These are phyloP conservation scores for Zophobas atratus DNA, from an alignment of 1,140 invertebrate species.

Conservation along the genomic window DNA sequence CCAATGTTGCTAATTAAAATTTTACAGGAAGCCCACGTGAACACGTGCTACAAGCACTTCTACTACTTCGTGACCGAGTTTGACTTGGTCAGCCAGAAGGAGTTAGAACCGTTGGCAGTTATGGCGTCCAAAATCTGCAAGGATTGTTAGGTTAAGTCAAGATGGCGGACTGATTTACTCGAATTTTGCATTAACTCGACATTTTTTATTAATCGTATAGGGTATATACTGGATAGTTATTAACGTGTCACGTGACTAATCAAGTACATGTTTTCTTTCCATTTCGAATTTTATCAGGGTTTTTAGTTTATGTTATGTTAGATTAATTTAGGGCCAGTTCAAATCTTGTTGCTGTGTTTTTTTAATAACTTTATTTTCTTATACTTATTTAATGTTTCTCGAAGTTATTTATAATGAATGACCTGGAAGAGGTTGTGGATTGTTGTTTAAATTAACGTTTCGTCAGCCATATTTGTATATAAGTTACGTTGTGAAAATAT, in stretches of 20 bases:
- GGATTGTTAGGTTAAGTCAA: slow-evolving; percentile 59
- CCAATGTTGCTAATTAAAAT: slow-evolving; percentile 49
- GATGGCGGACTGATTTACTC: background rate
- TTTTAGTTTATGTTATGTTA: slow-evolving; percentile 2
- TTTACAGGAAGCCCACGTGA: slow-evolving; percentile 93
- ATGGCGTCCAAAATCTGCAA: slow-evolving; percentile 83
- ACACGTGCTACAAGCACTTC: slow-evolving; percentile 97
- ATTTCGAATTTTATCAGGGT: slow-evolving; percentile 2
- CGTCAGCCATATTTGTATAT: slow-evolving; percentile 30
- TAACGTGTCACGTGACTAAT: slow-evolving; percentile 20
- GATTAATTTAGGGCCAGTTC: background rate
- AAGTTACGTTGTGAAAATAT: background rate
- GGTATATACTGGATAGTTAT: background rate
- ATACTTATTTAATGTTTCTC: background rate
- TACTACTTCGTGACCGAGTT: slow-evolving; percentile 96
- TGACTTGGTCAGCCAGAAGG: slow-evolving; percentile 87
- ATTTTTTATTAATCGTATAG: background rate
- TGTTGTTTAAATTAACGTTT: slow-evolving; percentile 9
- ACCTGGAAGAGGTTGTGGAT: background rate
- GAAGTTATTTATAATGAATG: too few relatives aligned
- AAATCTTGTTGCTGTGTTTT: background rate
- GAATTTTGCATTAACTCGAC: background rate
- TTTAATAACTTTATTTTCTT: slow-evolving; percentile 7
- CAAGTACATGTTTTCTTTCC: background rate
- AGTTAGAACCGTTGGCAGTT: slow-evolving; percentile 89